Evolutionary conservation across 2,797 vertebrate species (phyloP).

Genomic region (Gobio occitaniae): DNA sequence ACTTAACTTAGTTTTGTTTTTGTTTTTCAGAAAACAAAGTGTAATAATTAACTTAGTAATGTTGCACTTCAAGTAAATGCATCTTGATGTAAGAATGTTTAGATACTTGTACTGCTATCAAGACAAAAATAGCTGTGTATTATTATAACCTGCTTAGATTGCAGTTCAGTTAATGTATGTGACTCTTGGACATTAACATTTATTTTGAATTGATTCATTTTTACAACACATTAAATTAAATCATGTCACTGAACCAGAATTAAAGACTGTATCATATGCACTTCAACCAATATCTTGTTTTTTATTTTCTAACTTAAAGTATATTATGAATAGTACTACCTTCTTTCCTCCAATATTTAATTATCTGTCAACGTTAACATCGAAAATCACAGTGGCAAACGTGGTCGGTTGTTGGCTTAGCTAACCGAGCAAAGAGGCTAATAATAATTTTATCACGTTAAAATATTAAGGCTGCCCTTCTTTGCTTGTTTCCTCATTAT

Average conservation of each 20-base stretch:
- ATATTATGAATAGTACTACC: background rate
- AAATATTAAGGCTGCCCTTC: constrained; percentile 92
- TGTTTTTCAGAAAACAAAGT: no score
- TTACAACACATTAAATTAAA: no score
- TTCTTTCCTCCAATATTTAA: background rate
- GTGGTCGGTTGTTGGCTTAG: background rate
- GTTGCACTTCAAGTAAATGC: background rate
- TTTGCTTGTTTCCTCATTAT: constrained; percentile 92
- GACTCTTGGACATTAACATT: no score
- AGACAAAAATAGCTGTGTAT: no score
- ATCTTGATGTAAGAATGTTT: background rate
- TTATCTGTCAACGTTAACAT: background rate
- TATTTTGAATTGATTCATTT: no score
- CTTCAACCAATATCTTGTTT: background rate
- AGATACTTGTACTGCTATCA: background rate
- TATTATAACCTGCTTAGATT: background rate
- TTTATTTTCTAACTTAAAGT: background rate
- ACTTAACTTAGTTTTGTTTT: no score
- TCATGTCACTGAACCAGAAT: no score
- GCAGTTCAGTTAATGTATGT: no score
- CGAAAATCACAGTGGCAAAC: background rate
- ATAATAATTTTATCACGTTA: constrained; percentile 92
- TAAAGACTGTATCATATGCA: no score
- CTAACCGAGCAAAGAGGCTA: constrained; percentile 60
- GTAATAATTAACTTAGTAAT: no score